Percentiles rank a stretch among this genome's conserved stretches.
Conservation (phyloP, 1,140 invertebrate species). For the Drosophila chauvacae region DNA sequence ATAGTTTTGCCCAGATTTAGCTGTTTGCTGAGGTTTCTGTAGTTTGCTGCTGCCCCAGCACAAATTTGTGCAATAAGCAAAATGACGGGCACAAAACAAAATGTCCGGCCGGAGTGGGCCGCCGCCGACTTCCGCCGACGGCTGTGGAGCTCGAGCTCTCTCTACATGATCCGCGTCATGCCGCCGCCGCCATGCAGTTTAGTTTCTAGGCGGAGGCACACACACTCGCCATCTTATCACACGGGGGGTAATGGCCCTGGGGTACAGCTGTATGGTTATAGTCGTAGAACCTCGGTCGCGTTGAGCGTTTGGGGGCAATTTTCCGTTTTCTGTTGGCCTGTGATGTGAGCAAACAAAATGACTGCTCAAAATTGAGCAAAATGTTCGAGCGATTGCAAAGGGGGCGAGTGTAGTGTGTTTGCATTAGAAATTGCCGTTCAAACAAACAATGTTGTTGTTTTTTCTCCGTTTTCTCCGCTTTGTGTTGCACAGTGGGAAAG, state of each 20-base stretch:
- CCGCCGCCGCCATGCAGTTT: conserved; percentile 44
- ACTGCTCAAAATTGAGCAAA: conserved; percentile 82
- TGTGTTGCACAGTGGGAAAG: conserved; percentile 22
- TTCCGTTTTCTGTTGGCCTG: conserved; percentile 82
- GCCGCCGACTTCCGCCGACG: conserved; percentile 54
- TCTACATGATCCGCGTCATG: conserved; percentile 23
- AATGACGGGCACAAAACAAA: conserved; percentile 85
- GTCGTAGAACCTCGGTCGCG: conserved; percentile 33
- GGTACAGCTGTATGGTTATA: conserved; percentile 20
- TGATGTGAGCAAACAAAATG: conserved; percentile 84
- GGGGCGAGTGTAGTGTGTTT: conserved; percentile 47
- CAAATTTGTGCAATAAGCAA: conserved; percentile 82
- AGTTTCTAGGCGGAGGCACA: conserved; percentile 20
- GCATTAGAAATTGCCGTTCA: conserved; percentile 52
- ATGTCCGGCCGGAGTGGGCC: conserved; percentile 73
- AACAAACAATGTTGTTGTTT: conserved; percentile 52
- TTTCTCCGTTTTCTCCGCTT: conserved; percentile 22
- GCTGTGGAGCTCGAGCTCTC: conserved; percentile 33
- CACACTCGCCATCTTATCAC: conserved; percentile 35
- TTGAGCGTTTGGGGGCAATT: conserved; percentile 40
- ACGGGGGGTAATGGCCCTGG: conserved; percentile 12
- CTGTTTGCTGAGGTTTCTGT: conserved; percentile 17
- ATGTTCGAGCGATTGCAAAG: conserved; percentile 72
- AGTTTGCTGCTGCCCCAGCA: conserved; percentile 69
- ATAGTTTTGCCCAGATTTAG: conserved; percentile 54